A percentile compares a stretch with the other conserved stretches of the same genome.
These are phyloP conservation scores for Agriopis aurantiaria DNA, from an alignment of 2,888 invertebrate species.

Conservation along the genomic window DNA sequence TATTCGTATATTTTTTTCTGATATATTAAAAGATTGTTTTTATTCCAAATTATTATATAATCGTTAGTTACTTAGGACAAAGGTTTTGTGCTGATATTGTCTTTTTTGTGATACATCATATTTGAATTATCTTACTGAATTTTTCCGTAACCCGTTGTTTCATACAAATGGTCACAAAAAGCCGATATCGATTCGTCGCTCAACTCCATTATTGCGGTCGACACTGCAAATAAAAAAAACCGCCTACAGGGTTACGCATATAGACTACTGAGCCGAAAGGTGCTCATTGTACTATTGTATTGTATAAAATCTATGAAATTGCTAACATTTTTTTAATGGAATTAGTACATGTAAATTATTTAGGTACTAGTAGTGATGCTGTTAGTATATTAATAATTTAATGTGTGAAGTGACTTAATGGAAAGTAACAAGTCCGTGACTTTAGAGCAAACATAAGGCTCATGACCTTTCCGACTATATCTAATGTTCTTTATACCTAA, in stretches of 20 bases:
- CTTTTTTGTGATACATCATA: not conserved
- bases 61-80: not conserved
- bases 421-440: no score
- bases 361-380: no score
- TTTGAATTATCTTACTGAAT: not conserved
- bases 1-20: slow-evolving; percentile 3
- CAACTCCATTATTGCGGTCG: slow-evolving; percentile 34
- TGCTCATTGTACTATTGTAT: not conserved
- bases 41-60: not conserved
- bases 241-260: not conserved
- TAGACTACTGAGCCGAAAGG: no score
- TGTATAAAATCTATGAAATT: not conserved
- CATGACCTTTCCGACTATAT: not conserved
- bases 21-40: not conserved
- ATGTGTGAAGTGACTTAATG: no score
- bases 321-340: no score
- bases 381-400: no score
- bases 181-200: slow-evolving; percentile 23
- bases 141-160: slow-evolving; percentile 5
- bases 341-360: no score
- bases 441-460: no score
- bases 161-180: slow-evolving; percentile 15
- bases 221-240: slow-evolving; percentile 37
- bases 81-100: not conserved
- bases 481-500: slow-evolving; percentile 10